Conservation (phyloP, 2,113 vertebrate species). For the Casuarius casuarius region DNA sequence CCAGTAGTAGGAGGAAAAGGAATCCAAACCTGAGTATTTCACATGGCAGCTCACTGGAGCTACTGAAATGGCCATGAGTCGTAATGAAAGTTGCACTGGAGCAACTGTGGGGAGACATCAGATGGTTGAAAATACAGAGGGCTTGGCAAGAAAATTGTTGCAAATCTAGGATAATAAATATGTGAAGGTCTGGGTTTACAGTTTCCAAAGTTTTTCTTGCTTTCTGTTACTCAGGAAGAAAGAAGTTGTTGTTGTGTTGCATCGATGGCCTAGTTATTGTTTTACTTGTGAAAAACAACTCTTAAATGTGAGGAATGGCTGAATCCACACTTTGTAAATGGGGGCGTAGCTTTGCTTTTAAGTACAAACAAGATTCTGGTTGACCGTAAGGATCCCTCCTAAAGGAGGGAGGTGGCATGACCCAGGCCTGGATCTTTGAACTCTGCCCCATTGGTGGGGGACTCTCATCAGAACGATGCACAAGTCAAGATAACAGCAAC, state of each 20-base stretch:
- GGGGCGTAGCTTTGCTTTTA: background rate
- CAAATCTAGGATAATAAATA: background rate
- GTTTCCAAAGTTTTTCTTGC: background rate
- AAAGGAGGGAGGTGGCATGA: background rate
- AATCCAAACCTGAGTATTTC: background rate
- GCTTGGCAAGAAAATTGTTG: background rate
- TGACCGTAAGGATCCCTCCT: background rate
- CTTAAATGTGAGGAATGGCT: background rate
- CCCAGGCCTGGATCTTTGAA: background rate
- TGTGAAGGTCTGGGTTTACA: background rate
- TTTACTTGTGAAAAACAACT: conserved; percentile 16
- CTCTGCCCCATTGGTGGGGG: background rate
- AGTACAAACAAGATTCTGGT: background rate
- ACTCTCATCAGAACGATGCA: background rate
- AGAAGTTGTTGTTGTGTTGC: background rate
- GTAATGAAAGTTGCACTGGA: background rate
- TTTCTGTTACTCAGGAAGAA: background rate
- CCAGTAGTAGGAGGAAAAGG: background rate
- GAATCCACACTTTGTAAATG: background rate
- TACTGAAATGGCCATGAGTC: background rate
- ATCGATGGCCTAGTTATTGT: background rate
- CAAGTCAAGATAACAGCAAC: background rate
- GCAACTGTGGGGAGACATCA: background rate
- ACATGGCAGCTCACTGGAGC: background rate
- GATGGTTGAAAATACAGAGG: background rate